Percentiles rank a stretch among this genome's conserved stretches.
phyloP scores from a whole-genome alignment of 2,888 invertebrate species.

The Leptinotarsa juncta region DNA sequence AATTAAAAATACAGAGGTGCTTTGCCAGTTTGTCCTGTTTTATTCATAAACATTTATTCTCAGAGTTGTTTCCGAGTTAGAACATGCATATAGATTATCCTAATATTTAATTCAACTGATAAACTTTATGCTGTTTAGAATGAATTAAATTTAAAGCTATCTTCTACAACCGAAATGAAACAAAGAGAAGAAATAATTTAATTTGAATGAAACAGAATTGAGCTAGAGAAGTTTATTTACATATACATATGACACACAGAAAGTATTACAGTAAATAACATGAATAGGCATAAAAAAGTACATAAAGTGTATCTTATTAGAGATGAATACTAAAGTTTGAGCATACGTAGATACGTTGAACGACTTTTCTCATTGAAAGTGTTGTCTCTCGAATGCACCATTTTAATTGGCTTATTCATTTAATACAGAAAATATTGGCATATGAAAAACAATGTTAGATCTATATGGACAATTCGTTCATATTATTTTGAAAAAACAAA shows the following conservation, averaged over 20 bases:
- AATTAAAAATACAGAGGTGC: slow-evolving; percentile 46
- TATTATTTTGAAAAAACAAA: no score
- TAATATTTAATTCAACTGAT: slow-evolving; percentile 30
- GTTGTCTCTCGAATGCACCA: no score
- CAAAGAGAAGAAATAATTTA: slow-evolving; percentile 7
- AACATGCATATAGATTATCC: slow-evolving; percentile 33
- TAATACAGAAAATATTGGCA: no score
- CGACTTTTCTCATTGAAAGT: no score
- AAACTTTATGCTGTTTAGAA: slow-evolving; percentile 17
- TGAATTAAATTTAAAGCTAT: slow-evolving; percentile 10
- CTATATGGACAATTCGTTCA: no score
- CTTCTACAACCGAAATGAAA: neutral
- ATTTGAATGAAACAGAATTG: neutral
- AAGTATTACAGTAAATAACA: no score
- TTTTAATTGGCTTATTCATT: no score
- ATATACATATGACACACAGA: neutral
- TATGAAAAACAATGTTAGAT: no score
- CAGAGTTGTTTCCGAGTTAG: slow-evolving; percentile 46
- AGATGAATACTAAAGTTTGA: no score
- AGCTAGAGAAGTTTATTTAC: neutral
- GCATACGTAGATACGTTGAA: no score
- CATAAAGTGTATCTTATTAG: no score
- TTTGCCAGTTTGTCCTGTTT: slow-evolving; percentile 42
- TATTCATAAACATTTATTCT: slow-evolving; percentile 47
- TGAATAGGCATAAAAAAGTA: no score